Evolutionary conservation across 1,140 invertebrate genomes (phyloP), one percentile per base, ranked within the genome.

Genomic region (Diorhabda elongata): DNA sequence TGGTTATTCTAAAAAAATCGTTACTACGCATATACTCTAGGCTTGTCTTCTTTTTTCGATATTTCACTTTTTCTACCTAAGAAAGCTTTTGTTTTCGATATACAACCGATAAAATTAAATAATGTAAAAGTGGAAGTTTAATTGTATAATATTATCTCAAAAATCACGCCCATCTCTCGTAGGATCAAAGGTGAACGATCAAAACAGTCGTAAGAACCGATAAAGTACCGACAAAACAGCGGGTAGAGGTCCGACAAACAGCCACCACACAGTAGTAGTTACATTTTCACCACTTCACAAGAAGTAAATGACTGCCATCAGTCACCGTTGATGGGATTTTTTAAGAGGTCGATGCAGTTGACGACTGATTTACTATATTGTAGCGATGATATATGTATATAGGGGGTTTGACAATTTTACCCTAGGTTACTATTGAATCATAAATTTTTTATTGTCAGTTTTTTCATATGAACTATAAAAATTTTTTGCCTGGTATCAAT

Each of bases 271-370:
- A 57, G 61, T 62, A 64, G 63, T 64, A 52, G 44, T 64, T 64
- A 56, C 44, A 56, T 44, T 47, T 59, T 60, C 58, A 44, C 57
- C 65, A 67, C 65, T 67, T 59, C 41, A 58, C 65, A 60, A 67
- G 65, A 58, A 58, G 65, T 67, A 67, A 67, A 67, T 67, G 65
- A 67, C 44, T 41, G 65, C 42, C 58, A 59, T 67, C 65, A 44
- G 26, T 59, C 65, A 60, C 42, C 73, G 75, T 71, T 70, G 75
- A 75, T 69, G 71, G 71, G 73, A 71, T 71, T 73, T 77, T 75
- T 66, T 52, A 52, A 52, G n/a, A 52, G 47, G 68, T 74, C 75
- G 75, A 73, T 75, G 72, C 73, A 71, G 26, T 67, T 74, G 66
- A 70, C 26, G 59, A 60, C 11, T 41, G 59, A 26, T 41, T 60